Conservation (phyloP, 2,113 vertebrate species). For the Cepphus grylle region DNA sequence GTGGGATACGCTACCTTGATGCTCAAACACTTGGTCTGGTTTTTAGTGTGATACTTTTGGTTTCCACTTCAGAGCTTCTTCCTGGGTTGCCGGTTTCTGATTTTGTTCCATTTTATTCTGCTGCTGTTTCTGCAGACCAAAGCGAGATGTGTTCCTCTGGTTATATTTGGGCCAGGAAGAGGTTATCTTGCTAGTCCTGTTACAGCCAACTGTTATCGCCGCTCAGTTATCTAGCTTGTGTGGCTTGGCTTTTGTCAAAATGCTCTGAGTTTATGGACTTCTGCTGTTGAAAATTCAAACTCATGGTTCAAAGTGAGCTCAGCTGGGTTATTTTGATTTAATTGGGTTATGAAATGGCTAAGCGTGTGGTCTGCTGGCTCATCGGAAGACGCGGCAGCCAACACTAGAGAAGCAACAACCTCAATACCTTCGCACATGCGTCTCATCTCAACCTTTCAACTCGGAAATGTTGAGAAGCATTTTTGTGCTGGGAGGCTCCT, state of each 20-base stretch:
- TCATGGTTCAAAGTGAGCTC: not conserved
- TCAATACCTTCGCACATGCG: fast-evolving
- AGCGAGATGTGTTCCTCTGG: not conserved
- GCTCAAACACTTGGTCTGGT: not conserved
- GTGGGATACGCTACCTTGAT: not conserved
- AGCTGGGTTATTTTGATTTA: not conserved
- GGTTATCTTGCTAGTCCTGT: not conserved
- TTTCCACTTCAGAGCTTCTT: not conserved
- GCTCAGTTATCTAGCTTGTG: not conserved
- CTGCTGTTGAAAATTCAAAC: not conserved
- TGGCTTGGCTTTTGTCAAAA: not conserved
- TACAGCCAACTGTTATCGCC: not conserved
- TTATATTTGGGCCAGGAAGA: not conserved
- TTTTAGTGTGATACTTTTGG: not conserved
- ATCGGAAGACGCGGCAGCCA: not conserved
- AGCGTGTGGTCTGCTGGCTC: not conserved
- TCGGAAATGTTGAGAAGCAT: not conserved
- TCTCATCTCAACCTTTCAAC: not conserved
- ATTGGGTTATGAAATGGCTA: not conserved
- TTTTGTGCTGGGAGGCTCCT: not conserved
- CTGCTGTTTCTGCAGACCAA: not conserved
- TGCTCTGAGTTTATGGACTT: not conserved
- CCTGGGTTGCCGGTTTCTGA: not conserved
- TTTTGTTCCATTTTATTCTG: not conserved
- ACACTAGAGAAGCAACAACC: not conserved